phyloP scores from a whole-genome alignment of 1,140 invertebrate genomes.

The Teleogryllus occipitalis region DNA sequence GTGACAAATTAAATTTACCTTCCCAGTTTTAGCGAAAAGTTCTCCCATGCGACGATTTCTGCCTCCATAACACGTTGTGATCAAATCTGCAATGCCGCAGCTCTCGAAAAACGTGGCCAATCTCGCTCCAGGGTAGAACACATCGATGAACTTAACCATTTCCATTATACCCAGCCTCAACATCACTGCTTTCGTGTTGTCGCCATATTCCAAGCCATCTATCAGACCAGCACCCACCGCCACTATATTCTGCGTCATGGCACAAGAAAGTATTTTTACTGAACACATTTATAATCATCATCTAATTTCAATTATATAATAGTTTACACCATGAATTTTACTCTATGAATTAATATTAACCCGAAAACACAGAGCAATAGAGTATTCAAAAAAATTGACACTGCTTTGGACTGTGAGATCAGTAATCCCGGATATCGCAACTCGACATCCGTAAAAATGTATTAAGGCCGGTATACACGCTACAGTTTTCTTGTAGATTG shows the following conservation, averaged over 20 bases:
- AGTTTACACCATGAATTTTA: background rate
- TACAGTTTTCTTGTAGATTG: too few relatives aligned
- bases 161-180: constrained; percentile 97
- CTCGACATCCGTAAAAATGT: too few relatives aligned
- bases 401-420: too few relatives aligned
- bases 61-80: constrained; percentile 98
- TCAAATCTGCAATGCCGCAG: constrained; percentile 96
- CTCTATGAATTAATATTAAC: too few relatives aligned
- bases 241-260: constrained; percentile 81
- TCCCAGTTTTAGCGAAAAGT: constrained; percentile 88
- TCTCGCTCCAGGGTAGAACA: constrained; percentile 78
- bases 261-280: background rate
- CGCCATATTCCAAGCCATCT: constrained; percentile 88
- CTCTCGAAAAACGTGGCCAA: constrained; percentile 95
- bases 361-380: too few relatives aligned
- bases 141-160: constrained; percentile 89
- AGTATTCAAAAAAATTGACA: too few relatives aligned
- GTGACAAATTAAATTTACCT: constrained; percentile 42
- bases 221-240: constrained; percentile 96
- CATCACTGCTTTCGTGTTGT: constrained; percentile 98
- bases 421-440: too few relatives aligned
- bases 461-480: too few relatives aligned
- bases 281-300: too few relatives aligned
- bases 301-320: background rate
- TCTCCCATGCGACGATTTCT: constrained; percentile 93